Evolutionary conservation across 2,888 invertebrate species (phyloP), one percentile per base, ranked within the genome.

Genomic region (Brenthis hecate): DNA sequence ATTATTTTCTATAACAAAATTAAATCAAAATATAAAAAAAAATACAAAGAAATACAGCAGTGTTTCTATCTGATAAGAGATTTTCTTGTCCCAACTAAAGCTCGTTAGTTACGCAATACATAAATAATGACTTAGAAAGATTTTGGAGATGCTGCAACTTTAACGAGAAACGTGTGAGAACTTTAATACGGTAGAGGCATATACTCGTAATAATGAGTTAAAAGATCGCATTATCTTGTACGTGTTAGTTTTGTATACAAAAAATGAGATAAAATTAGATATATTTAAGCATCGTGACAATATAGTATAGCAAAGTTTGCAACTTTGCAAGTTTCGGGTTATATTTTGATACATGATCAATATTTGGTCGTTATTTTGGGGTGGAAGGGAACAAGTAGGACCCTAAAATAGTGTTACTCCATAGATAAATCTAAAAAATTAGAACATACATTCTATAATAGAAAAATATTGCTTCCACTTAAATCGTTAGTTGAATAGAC

Each of bases 401-500:
- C 36, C 36, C 36, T 11, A 8, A 11, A 43, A 11, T 43, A 11
- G 11, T 43, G 36, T 43, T 43, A 43, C 36, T 43, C 36, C 1
- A 43, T 11, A 11, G 36, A 11, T 43, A 8, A 1, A 43, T 43
- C 8, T 2, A 43, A 43, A 36, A 43, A 43, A 43, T 43, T 11
- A 43, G 36, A 11, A 43, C 36, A 43, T 43, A 11, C 36, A 8
- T 11, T 8, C 47, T 67, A 56, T 66, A 60, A 78, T 77, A 76
- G 76, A 79, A 79, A 77, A 75, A 73, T 75, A 76, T 69, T 70
- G 70, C 74, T 77, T 77, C 66, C 62, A 65, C 71, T 60, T 53
- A 51, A 74, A 63, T 72, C 63, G 73, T 77, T 72, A 70, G 61
- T 73, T 73, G 73, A 75, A 79, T 79, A 81, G 81, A 80, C 79